phyloP scores from a whole-genome alignment of 2,888 invertebrate genomes.

The Epirrhoe alternata region DNA sequence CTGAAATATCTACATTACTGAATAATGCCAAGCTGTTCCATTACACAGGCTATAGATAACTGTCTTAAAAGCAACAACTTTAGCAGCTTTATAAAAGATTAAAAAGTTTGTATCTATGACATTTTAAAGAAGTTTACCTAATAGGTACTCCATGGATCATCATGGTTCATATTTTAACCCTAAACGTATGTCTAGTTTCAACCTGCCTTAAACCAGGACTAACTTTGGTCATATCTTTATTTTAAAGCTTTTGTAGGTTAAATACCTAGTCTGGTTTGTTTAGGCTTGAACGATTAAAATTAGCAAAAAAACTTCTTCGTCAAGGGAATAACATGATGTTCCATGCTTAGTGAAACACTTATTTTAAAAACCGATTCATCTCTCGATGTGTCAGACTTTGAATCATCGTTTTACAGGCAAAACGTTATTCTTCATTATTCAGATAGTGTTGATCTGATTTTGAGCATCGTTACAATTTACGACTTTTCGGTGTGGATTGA shows the following conservation, averaged over 20 bases:
- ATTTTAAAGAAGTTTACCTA: too few species aligned
- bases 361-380: slow-evolving; percentile 33
- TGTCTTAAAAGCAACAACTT: background rate
- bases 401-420: slow-evolving; percentile 24
- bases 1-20: slow-evolving; percentile 13
- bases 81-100: background rate
- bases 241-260: background rate
- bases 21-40: background rate
- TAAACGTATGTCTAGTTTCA: too few species aligned
- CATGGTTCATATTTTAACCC: too few species aligned
- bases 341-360: background rate
- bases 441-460: slow-evolving; percentile 46
- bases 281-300: too few species aligned
- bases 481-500: slow-evolving; percentile 48
- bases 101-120: too few species aligned
- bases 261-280: background rate
- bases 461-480: slow-evolving; percentile 55
- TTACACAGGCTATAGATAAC: background rate
- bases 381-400: slow-evolving; percentile 33
- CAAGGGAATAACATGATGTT: background rate
- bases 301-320: too few species aligned
- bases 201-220: too few species aligned
- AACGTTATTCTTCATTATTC: slow-evolving; percentile 47
- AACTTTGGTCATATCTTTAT: background rate
- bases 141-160: too few species aligned